A percentile compares a stretch with the other conserved stretches of the same genome.
These are phyloP conservation scores for Darevskia nairensis DNA, from an alignment of 2,797 vertebrate species.

Conservation along the genomic window DNA sequence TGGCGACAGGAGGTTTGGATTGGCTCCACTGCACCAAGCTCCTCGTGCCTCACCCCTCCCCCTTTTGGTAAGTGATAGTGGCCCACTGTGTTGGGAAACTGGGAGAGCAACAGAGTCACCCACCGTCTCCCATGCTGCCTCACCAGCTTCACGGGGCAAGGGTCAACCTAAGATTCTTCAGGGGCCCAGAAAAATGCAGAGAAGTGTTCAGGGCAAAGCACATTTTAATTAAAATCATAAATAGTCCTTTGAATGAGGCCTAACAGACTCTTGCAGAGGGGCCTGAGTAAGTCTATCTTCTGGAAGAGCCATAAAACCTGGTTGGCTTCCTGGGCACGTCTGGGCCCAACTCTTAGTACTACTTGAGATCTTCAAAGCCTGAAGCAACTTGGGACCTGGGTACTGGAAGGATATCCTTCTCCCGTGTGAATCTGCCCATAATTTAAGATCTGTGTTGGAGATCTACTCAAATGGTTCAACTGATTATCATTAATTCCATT, in stretches of 20 bases:
- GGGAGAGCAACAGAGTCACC: too few species aligned
- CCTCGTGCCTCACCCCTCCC: too few species aligned
- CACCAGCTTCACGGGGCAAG: not conserved
- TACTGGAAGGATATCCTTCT: not conserved
- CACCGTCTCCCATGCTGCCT: too few species aligned
- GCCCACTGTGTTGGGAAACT: too few species aligned
- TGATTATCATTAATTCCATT: too few species aligned
- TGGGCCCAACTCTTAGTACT: not conserved
- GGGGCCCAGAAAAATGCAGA: not conserved
- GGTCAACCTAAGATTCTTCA: not conserved
- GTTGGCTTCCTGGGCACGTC: not conserved
- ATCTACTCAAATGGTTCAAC: not conserved
- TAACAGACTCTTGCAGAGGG: not conserved
- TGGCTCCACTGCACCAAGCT: too few species aligned
- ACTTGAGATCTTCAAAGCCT: not conserved
- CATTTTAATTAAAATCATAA: not conserved
- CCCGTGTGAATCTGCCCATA: not conserved
- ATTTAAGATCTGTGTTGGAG: not conserved
- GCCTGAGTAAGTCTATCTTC: not conserved
- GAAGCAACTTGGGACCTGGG: not conserved
- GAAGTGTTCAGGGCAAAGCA: not conserved
- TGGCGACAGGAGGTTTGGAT: too few species aligned
- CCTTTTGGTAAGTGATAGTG: too few species aligned
- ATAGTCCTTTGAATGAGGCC: not conserved
- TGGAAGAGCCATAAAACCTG: not conserved